Percentiles rank a stretch among this genome's conserved stretches.
phyloP scores from a whole-genome alignment of 2,888 invertebrate genomes.

The Philonicus albiceps region DNA sequence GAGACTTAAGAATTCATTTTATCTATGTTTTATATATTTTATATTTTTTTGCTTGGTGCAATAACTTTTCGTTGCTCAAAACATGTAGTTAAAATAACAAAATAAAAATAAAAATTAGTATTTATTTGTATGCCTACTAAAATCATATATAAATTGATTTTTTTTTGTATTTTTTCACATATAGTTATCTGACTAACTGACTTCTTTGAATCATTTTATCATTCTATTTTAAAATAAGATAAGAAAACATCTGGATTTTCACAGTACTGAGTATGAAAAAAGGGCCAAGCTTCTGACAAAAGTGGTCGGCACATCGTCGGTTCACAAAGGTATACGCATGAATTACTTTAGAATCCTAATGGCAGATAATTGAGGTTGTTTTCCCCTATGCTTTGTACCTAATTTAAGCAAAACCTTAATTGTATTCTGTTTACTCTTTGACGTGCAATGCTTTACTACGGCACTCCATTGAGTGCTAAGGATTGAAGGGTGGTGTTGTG shows the following conservation, averaged over 20 bases:
- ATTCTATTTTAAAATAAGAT: not conserved
- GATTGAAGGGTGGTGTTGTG: not conserved
- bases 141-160: not conserved
- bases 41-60: not conserved
- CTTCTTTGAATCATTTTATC: not conserved
- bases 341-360: constrained; percentile 44
- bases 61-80: not conserved
- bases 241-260: not conserved
- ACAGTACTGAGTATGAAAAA: not conserved
- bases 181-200: not conserved
- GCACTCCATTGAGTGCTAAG: not conserved
- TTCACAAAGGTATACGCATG: constrained; percentile 18
- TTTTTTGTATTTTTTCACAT: not conserved
- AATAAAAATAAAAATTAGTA: too few species aligned
- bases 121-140: too few species aligned
- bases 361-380: constrained; percentile 46
- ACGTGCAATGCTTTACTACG: not conserved
- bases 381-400: constrained; percentile 6
- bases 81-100: not conserved
- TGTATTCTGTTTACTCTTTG: not conserved
- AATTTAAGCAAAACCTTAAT: constrained; percentile 12
- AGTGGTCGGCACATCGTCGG: not conserved
- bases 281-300: not conserved
- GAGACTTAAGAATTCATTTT: not conserved
- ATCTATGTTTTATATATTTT: not conserved